Base-by-base conservation (phyloP, 1,140 invertebrate species). In the Cylas formicarius region DNA sequence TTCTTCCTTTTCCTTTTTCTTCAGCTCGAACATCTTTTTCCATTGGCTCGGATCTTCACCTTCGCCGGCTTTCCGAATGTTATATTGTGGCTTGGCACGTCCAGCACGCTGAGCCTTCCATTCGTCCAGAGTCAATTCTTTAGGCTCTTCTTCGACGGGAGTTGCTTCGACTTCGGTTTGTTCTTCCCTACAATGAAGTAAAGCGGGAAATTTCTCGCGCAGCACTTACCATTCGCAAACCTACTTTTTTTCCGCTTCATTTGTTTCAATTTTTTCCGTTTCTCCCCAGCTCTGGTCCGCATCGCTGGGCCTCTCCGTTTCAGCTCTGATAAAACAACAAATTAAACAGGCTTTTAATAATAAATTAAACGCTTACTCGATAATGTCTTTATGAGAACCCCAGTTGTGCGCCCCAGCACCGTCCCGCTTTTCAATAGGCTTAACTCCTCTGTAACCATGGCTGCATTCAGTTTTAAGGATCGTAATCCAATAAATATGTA, bases 401-500 rank as follows among this genome's bases (percentile, higher is more conserved):
- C 93, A 96, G 67, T 96, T 97, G 68, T 91, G 88, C 56, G 89
- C 81, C 41, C 92, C 93, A 72, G 78, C 83, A 62, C 91, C 93
- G 62, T 96, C 91, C 53, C 86, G 82, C 70, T 97, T 96, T 61
- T 96, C 91, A 53, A 91, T 75, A 45, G 89, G 76, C 71, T 96
- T 96, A 38, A 96, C 82, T 62, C 92, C 90, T 67, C 83, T 86
- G 72, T 69, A 73, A 73, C 53, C 66, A 68, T 66, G 61, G 60
- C 64, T 68, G 57, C 60, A 65, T 67, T 65, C 56, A 68, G 29
- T 32, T 19, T 43, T 29, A 10, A 29, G 11, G 23, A 6, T 35
- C 23, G n/a, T 38, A 3, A 16, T 16, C 13, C n/a, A 26, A 9
- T 26, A 22, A 26, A 6, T 29, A 7, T 38, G 13, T 38, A 26